Evolutionary conservation across 1,140 invertebrate genomes (phyloP).

Genomic region (Venustaconcha ellipsiformis): DNA sequence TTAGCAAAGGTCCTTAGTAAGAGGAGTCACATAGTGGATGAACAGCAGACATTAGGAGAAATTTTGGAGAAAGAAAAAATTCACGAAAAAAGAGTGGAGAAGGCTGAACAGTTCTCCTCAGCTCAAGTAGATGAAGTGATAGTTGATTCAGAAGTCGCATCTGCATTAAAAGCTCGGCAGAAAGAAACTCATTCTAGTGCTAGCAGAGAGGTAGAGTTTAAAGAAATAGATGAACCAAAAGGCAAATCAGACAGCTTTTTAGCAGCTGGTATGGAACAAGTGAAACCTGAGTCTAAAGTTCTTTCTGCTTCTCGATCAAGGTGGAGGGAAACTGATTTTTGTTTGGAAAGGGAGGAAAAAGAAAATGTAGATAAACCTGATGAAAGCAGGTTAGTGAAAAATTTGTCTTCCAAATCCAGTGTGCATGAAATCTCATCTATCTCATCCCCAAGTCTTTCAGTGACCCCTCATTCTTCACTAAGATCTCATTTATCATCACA

Average conservation of each 20-base stretch:
- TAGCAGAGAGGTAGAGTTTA: neutral
- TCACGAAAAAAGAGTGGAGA: constrained; percentile 38
- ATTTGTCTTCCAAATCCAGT: too few relatives aligned
- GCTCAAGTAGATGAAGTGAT: constrained; percentile 41
- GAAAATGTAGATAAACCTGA: too few relatives aligned
- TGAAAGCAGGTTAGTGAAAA: too few relatives aligned
- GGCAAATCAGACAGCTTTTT: neutral
- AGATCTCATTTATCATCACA: too few relatives aligned
- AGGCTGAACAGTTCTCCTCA: constrained; percentile 19
- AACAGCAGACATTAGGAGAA: constrained; percentile 38
- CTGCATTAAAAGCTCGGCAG: constrained; percentile 30
- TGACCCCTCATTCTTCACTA: too few relatives aligned
- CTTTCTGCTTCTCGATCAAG: neutral
- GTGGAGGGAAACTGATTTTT: neutral
- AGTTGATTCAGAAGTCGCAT: constrained; percentile 35
- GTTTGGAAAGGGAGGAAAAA: too few relatives aligned
- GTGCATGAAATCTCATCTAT: too few relatives aligned
- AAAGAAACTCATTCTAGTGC: constrained; percentile 36
- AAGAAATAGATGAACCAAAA: neutral
- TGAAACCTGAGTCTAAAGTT: neutral
- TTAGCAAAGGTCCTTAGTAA: constrained; percentile 40
- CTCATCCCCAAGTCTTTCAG: too few relatives aligned
- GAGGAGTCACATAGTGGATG: constrained; percentile 38
- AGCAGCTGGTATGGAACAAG: neutral
- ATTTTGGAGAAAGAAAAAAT: constrained; percentile 35